These are phyloP conservation scores for Mionectes macconnelli DNA, from an alignment of 2,113 vertebrate species.

Conservation along the genomic window DNA sequence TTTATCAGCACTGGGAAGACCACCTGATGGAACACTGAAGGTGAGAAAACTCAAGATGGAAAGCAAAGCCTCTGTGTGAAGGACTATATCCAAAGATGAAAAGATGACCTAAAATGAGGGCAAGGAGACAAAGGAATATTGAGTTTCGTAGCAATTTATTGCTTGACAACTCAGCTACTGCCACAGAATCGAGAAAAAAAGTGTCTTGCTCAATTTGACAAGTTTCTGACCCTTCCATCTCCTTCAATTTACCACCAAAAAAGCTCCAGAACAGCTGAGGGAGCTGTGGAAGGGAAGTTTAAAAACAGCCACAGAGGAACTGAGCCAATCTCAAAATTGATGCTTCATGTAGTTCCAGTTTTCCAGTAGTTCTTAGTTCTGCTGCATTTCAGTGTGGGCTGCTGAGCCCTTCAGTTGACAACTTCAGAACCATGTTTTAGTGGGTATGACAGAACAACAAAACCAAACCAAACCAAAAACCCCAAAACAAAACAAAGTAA, in stretches of 20 bases:
- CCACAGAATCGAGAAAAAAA: not conserved
- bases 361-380: not conserved
- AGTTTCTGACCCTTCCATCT: not conserved
- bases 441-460: not conserved
- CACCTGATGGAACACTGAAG: slow-evolving; percentile 69
- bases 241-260: not conserved
- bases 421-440: not conserved
- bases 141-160: not conserved
- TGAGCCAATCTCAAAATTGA: not conserved
- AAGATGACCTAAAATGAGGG: slow-evolving; percentile 82
- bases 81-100: slow-evolving; percentile 85
- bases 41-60: slow-evolving; percentile 88
- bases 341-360: not conserved
- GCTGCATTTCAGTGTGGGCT: not conserved
- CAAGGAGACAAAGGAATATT: not conserved
- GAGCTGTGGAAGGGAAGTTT: not conserved
- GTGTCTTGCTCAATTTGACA: not conserved
- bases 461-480: too few relatives aligned
- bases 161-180: not conserved
- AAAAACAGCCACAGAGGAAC: not conserved
- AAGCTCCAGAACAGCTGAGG: not conserved
- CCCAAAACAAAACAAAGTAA: too few relatives aligned
- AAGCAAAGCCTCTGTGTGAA: slow-evolving; percentile 92
- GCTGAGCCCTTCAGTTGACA: not conserved
- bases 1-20: slow-evolving; percentile 58